Conservation (phyloP, 1,140 invertebrate species). For the Chrysomallon squamiferum region DNA sequence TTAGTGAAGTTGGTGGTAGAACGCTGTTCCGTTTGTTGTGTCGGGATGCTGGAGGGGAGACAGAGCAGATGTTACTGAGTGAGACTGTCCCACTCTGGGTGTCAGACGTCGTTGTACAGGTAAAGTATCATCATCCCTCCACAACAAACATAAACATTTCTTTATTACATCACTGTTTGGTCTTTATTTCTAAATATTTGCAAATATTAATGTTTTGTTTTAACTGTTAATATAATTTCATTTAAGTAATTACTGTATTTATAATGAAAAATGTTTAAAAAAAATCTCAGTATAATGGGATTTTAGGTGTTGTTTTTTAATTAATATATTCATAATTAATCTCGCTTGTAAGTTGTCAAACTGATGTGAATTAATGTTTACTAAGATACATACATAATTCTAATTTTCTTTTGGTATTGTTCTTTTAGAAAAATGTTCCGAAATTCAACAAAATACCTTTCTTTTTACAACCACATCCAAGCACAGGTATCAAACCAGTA, state of each 20-base stretch:
- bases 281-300: too few relatives aligned
- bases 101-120: slow-evolving; percentile 89
- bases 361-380: too few relatives aligned
- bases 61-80: slow-evolving; percentile 88
- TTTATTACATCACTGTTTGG: not conserved
- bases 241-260: too few relatives aligned
- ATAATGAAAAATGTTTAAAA: too few relatives aligned
- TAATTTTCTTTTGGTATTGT: too few relatives aligned
- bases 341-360: too few relatives aligned
- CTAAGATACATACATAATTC: too few relatives aligned
- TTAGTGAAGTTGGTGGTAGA: slow-evolving; percentile 91
- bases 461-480: slow-evolving; percentile 90
- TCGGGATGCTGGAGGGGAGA: slow-evolving; percentile 93
- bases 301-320: too few relatives aligned
- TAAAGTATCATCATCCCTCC: slow-evolving; percentile 31
- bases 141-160: not conserved
- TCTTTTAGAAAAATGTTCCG: slow-evolving; percentile 80
- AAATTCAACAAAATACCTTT: slow-evolving; percentile 99
- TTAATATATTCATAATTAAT: too few relatives aligned
- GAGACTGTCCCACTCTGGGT: slow-evolving; percentile 98
- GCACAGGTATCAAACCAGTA: slow-evolving; percentile 86
- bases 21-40: slow-evolving; percentile 90
- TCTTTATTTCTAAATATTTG: not conserved
- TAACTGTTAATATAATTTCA: not conserved
- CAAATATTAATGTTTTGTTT: not conserved